A percentile compares a stretch with the other conserved stretches of the same genome.
Conservation (phyloP, 2,888 invertebrate species). For the Cenopis cana region DNA sequence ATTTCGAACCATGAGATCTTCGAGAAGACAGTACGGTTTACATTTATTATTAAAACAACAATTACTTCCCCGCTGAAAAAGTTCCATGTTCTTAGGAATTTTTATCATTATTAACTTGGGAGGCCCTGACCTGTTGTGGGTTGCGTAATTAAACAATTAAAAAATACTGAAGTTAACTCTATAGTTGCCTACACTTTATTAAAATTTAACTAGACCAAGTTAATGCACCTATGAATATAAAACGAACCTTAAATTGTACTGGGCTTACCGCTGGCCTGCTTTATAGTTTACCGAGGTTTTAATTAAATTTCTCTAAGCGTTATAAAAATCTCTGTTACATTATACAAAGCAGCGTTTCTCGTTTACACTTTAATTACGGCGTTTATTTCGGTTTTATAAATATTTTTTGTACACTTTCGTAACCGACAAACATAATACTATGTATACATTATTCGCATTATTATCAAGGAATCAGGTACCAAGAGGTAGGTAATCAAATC, state of each 20-base stretch:
- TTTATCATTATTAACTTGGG: neutral
- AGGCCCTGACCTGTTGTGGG: no score
- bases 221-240: conserved; percentile 2
- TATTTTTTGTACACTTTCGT: neutral
- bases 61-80: no score
- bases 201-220: neutral
- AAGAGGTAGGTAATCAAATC: no score
- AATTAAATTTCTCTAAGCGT: conserved; percentile 20
- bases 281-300: conserved; percentile 17
- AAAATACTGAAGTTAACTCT: no score
- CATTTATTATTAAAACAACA: no score
- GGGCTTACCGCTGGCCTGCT: neutral
- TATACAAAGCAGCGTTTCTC: neutral
- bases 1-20: no score
- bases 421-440: no score
- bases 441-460: no score
- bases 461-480: no score
- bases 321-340: conserved; percentile 16
- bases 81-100: neutral
- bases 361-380: conserved; percentile 15
- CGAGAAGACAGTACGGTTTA: no score
- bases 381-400: conserved; percentile 1
- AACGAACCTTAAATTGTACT: neutral
- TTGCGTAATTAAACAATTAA: no score
- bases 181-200: neutral